phyloP scores from a whole-genome alignment of 2,797 vertebrate species.

The Taenioides sp. region DNA sequence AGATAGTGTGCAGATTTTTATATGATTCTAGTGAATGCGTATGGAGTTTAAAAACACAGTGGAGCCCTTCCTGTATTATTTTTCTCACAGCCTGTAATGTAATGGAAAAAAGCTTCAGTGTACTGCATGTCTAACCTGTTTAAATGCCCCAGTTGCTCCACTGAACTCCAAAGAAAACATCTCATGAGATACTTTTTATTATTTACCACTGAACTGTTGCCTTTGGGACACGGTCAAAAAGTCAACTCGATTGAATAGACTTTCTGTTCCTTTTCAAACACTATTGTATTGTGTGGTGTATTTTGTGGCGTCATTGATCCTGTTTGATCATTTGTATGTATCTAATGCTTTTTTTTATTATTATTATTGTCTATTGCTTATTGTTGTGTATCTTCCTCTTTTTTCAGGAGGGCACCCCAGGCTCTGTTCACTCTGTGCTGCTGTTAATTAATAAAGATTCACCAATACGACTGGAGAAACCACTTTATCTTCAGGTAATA shows the following conservation, averaged over 20 bases:
- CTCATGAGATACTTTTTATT: background rate
- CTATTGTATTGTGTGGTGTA: background rate
- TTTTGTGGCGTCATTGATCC: background rate
- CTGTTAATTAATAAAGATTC: slow-evolving; percentile 82
- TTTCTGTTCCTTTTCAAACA: background rate
- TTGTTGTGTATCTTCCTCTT: background rate
- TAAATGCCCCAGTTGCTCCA: background rate
- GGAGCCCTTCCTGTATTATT: too few species aligned
- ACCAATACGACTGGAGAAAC: slow-evolving; percentile 72
- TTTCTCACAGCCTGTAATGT: too few species aligned
- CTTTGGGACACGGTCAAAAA: background rate
- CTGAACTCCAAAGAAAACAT: background rate
- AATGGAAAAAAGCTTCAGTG: too few species aligned
- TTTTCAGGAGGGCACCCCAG: slow-evolving; percentile 77
- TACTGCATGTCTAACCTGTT: background rate
- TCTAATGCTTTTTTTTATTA: too few species aligned
- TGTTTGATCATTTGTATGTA: background rate
- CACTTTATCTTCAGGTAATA: slow-evolving; percentile 81
- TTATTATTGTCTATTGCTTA: too few species aligned
- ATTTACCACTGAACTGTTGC: background rate
- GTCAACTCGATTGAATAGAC: background rate
- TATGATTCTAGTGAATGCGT: too few species aligned
- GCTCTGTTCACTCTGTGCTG: slow-evolving; percentile 81
- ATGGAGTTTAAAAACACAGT: too few species aligned
- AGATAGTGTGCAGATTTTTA: too few species aligned